phyloP scores from a whole-genome alignment of 1,140 invertebrate species.

The Diploscapter pachys region DNA sequence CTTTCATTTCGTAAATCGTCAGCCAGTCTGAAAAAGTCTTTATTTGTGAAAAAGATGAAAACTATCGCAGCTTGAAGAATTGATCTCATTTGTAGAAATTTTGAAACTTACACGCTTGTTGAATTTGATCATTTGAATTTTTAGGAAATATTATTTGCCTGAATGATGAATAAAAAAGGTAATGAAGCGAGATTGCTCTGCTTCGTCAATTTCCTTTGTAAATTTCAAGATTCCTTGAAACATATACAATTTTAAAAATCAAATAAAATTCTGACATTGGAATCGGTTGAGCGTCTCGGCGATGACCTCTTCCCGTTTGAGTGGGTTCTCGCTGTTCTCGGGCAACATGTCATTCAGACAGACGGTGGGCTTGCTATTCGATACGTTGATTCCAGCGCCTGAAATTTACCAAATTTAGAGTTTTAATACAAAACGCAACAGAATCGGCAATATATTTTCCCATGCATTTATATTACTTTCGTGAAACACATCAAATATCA shows the following conservation, averaged over 20 bases:
- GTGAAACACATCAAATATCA: too few species aligned
- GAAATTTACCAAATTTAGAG: constrained; percentile 34
- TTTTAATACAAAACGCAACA: constrained; percentile 23
- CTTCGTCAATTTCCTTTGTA: too few species aligned
- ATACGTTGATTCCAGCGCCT: constrained; percentile 81
- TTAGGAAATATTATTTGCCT: background rate
- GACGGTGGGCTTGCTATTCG: constrained; percentile 77
- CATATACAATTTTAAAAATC: background rate
- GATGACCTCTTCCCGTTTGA: constrained; percentile 59
- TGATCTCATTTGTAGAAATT: too few species aligned
- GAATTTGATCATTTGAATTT: constrained; percentile 6
- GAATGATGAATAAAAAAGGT: too few species aligned
- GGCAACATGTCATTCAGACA: constrained; percentile 77
- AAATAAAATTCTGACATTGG: constrained; percentile 62
- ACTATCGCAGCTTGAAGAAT: too few species aligned
- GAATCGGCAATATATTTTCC: background rate
- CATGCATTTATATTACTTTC: too few species aligned
- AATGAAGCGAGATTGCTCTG: too few species aligned
- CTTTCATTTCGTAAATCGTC: constrained; percentile 68
- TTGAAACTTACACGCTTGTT: too few species aligned
- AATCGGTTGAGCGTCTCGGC: constrained; percentile 63
- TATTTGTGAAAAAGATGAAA: background rate
- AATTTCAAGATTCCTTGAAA: too few species aligned
- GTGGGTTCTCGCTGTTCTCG: constrained; percentile 28
- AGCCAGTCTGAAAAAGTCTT: constrained; percentile 70